Evolutionary conservation across 2,113 vertebrate genomes (phyloP).

Genomic region (Redunca redunca): DNA sequence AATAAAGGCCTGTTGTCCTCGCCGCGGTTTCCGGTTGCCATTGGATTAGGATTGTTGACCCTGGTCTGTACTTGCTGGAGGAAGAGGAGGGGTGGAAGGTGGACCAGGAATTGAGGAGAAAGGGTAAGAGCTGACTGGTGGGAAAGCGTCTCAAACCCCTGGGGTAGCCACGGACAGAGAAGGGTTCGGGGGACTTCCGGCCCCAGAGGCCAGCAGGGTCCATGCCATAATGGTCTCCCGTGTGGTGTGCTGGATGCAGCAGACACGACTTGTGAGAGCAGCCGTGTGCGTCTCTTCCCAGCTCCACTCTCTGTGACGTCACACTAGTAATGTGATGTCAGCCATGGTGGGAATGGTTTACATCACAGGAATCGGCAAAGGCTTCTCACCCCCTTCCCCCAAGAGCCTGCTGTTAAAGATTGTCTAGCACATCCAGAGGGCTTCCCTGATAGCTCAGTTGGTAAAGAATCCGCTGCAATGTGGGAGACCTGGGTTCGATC

Average conservation of each 20-base stretch:
- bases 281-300: neutral
- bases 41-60: neutral
- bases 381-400: neutral
- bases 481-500: neutral
- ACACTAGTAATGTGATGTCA: neutral
- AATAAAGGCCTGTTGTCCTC: neutral
- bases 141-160: neutral
- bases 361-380: neutral
- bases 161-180: neutral
- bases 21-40: neutral
- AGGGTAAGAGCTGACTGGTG: no score
- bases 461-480: neutral
- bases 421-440: neutral
- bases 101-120: neutral
- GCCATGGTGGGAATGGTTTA: neutral
- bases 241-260: fast-evolving
- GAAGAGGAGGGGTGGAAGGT: neutral
- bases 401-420: neutral
- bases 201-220: neutral
- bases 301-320: neutral
- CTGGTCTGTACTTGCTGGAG: neutral
- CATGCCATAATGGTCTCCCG: fast-evolving
- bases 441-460: neutral
- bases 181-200: neutral
- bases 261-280: fast-evolving